Base-by-base conservation (phyloP, 2,113 vertebrate species). In the Phocoena sinus region DNA sequence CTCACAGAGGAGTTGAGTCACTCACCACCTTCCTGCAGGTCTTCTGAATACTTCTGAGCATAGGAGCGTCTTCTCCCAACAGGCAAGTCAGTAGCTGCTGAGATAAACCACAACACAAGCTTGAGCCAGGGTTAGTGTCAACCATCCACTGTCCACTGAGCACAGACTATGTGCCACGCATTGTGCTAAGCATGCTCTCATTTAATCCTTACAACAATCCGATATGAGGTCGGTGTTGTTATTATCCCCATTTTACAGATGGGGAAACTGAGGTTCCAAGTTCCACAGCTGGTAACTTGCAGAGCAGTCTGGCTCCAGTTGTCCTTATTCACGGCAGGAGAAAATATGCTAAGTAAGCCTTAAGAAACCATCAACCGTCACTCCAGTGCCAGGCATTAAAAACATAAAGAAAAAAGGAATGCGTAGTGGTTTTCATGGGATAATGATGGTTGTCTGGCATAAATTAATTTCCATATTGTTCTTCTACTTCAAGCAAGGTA, bases 181-280 rank as follows among this genome's bases (percentile, higher is more conserved):
- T 13, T 50, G 38, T 56, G 85, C 89, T 70, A 80, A 89, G 50
- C 79, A 58, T 18, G 3, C 20, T 73, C 68, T 93, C 73, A 44
- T 58, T 92, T 92, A 91, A 67, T 33, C n/a, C 33, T 88, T 50
- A 21, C 47, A 38, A 26, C 67, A 47, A 6, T 63, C 36, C 36
- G 12, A 80, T 79, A 0, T 28, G 79, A 97, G 96, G 95, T 90
- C 94, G 97, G 95, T 97, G 83, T 26, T n/a, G 1, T 53, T 80
- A 6, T 74, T 53, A 13, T 26, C 65, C 4, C 31, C 33, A 5
- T 44, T 79, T 70, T 81, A 62, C n/a, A 85, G 84, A 73, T 8
- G 33, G 47, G 62, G 41, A 77, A 56, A 41, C 41, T 4, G 44
- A 86, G 89, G 74, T 62, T 60, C 9, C 0, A 7, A 9, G 31